phyloP scores from a whole-genome alignment of 2,888 invertebrate species.

The Coelopa pilipes region DNA sequence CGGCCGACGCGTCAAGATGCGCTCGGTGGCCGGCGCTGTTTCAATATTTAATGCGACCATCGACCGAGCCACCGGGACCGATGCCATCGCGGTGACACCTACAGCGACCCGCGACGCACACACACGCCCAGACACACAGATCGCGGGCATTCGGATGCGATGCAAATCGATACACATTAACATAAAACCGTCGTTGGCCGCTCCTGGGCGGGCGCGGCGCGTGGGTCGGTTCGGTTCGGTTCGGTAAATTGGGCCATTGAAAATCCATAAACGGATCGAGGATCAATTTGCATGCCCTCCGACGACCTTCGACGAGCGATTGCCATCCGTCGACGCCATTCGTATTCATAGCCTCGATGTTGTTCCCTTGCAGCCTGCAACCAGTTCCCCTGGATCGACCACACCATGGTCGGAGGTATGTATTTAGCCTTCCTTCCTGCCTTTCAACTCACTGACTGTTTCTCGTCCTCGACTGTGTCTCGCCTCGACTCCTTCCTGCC shows the following conservation, averaged over 20 bases:
- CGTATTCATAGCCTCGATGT: constrained; percentile 27
- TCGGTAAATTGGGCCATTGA: constrained; percentile 41
- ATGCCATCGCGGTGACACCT: too few species aligned
- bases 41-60: too few species aligned
- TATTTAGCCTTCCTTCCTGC: constrained; percentile 36
- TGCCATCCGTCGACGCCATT: background rate
- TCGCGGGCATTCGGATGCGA: background rate
- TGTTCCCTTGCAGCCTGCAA: constrained; percentile 51
- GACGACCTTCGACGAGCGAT: background rate
- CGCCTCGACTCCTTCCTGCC: constrained; percentile 34
- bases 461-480: constrained; percentile 39
- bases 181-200: constrained; percentile 54
- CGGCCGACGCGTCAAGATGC: too few species aligned
- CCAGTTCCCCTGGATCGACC: constrained; percentile 61
- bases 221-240: too few species aligned
- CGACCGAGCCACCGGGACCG: too few species aligned
- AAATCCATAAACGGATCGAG: background rate
- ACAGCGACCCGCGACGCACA: too few species aligned
- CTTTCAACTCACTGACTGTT: too few species aligned
- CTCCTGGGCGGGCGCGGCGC: constrained; percentile 31
- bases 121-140: too few species aligned
- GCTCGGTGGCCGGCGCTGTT: too few species aligned
- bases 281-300: constrained; percentile 14
- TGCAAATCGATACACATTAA: constrained; percentile 54
- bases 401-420: constrained; percentile 55